These are phyloP conservation scores for Glandiceps talaboti DNA, from an alignment of 53 echinoderm and acorn worm genomes.

Conservation along the genomic window DNA sequence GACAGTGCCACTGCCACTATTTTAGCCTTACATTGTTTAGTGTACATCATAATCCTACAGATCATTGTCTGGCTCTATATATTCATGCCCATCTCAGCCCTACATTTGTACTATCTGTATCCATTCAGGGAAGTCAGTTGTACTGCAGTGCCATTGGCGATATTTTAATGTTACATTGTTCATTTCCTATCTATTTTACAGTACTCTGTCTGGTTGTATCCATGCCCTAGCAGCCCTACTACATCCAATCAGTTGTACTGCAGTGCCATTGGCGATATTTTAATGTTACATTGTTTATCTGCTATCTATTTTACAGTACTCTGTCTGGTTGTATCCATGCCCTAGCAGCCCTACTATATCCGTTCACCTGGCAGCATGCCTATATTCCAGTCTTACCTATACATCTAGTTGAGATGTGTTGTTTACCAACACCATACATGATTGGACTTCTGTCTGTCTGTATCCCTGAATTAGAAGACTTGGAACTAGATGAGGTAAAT, in stretches of 20 bases:
- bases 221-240: conserved; percentile 81
- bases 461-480: conserved; percentile 75
- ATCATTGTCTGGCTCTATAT: too few relatives aligned
- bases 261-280: too few relatives aligned
- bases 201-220: conserved; percentile 92
- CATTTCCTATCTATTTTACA: conserved; percentile 19
- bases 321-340: conserved; percentile 97
- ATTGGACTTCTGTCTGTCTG: conserved; percentile 93
- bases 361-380: conserved; percentile 97
- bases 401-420: conserved; percentile 93
- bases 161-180: neutral
- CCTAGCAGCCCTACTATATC: conserved; percentile 73
- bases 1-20: too few relatives aligned
- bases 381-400: conserved; percentile 94
- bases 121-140: too few relatives aligned
- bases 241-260: conserved; percentile 94
- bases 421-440: conserved; percentile 95
- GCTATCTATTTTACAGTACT: conserved; percentile 40
- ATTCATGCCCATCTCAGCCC: too few relatives aligned
- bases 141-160: too few relatives aligned
- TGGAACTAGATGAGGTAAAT: conserved; percentile 87
- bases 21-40: too few relatives aligned
- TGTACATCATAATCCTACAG: too few relatives aligned
- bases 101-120: too few relatives aligned
- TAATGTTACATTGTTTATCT: neutral